Percentiles rank a stretch among this genome's conserved stretches.
Conservation (phyloP, 1,140 invertebrate species). For the Drosophila pseudoobscura region DNA sequence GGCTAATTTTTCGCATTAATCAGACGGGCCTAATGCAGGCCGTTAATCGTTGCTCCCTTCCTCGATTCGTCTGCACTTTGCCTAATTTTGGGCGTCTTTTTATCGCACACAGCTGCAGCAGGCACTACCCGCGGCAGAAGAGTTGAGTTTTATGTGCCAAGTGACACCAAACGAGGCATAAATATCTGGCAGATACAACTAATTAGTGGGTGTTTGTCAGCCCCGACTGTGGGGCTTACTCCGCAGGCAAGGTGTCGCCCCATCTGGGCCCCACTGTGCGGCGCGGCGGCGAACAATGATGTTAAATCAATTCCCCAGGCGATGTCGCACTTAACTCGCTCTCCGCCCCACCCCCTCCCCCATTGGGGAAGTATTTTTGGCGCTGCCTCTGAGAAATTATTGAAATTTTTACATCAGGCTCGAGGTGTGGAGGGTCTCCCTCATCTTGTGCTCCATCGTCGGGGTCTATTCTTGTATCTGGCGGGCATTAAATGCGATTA, state of each 20-base stretch:
- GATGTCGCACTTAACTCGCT: slow-evolving; percentile 65
- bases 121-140: background rate
- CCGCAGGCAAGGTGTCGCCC: slow-evolving; percentile 63
- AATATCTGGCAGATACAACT: slow-evolving; percentile 77
- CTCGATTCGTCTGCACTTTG: slow-evolving; percentile 65
- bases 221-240: no score
- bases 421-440: background rate
- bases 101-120: slow-evolving; percentile 75
- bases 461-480: slow-evolving; percentile 48
- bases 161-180: slow-evolving; percentile 74
- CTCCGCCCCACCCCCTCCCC: slow-evolving; percentile 4
- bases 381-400: slow-evolving; percentile 57
- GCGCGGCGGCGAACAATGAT: slow-evolving; percentile 43
- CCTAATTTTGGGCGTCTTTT: slow-evolving; percentile 77
- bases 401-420: slow-evolving; percentile 69
- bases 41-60: slow-evolving; percentile 63
- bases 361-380: slow-evolving; percentile 52
- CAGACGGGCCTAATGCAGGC: slow-evolving; percentile 70
- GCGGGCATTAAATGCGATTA: slow-evolving; percentile 78
- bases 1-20: slow-evolving; percentile 77
- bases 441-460: slow-evolving; percentile 7
- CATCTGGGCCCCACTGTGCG: slow-evolving; percentile 27
- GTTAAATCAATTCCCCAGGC: slow-evolving; percentile 70
- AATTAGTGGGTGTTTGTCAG: slow-evolving; percentile 70
- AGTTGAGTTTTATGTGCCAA: slow-evolving; percentile 71